Evolutionary conservation across 2,888 invertebrate genomes (phyloP).

Genomic region (Cephus rjabovi): DNA sequence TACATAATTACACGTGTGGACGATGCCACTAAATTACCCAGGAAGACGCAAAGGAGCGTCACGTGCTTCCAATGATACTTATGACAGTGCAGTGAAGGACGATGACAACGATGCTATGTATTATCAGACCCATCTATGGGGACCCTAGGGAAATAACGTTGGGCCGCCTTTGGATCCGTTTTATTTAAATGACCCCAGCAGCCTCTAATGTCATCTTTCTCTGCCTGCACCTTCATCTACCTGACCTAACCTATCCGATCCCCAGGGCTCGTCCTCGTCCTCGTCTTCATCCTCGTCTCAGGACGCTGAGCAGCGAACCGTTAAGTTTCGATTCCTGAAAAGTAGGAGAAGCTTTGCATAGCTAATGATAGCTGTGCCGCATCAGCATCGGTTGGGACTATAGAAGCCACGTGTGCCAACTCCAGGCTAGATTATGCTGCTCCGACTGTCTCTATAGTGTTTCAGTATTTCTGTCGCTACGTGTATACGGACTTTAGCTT

Average conservation of each 20-base stretch:
- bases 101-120: not conserved
- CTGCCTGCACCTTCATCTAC: not conserved
- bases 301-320: constrained; percentile 45
- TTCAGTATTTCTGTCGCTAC: not conserved
- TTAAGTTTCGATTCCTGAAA: constrained; percentile 54
- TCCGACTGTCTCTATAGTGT: not conserved
- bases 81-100: not conserved
- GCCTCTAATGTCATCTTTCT: constrained; percentile 4
- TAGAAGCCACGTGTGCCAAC: not conserved
- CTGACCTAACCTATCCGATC: not conserved
- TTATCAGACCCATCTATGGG: not conserved
- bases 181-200: constrained; percentile 9
- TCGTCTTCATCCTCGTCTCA: constrained; percentile 19
- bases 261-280: constrained; percentile 19
- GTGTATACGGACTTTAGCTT: not conserved
- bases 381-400: not conserved
- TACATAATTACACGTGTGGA: not conserved
- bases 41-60: not conserved
- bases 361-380: constrained; percentile 1
- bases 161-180: not conserved
- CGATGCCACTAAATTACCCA: not conserved
- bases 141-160: not conserved
- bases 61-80: not conserved
- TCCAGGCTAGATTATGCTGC: not conserved
- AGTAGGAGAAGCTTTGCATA: constrained; percentile 24